Evolutionary conservation across 1,140 invertebrate genomes (phyloP), one percentile per base, ranked within the genome.

Genomic region (Campoletis sonorensis): DNA sequence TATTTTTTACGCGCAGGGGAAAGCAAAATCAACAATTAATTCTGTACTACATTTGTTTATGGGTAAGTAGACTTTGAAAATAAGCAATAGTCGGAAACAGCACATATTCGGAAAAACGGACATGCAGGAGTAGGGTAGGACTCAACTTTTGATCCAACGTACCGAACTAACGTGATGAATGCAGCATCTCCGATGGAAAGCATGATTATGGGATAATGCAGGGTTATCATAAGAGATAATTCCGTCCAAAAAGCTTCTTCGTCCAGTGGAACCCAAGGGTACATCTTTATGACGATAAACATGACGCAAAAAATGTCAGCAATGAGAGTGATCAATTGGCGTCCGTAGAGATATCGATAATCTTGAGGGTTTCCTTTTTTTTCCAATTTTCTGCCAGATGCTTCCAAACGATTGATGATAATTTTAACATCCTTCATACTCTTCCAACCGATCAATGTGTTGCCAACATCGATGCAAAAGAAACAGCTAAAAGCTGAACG

Each of bases 141-240:
- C n/a, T n/a, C n/a, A 33, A 33, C 30, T 4, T 33, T 51, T 51
- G 1, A 51, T 7, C 4, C 1, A 1, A 51, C 33, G 23, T 76
- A 75, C 79, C 79, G 61, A 18, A 81, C 49, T n/a, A 37, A 33
- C 23, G 58, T 81, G 18, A 81, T 30, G 54, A 75, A 81, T 5
- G 79, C 33, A 1, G 64, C 15, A 23, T 81, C 79, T 16, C 23
- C 71, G 30, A 81, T 54, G 10, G 61, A 73, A 15, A 61, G 67
- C 7, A 81, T 15, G 26, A 40, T 37, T 11, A 45, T 26, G 11
- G 79, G 79, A 40, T 81, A 81, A 76, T 64, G 40, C 26, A 33
- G 13, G 1, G 37, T 21, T 5, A 76, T 37, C 37, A 37, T 37
- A 10, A 37, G 37, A 37, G 4, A 37, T 37, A 37, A 37, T n/a